A percentile compares a stretch with the other conserved stretches of the same genome.
Evolutionary conservation across 2,888 invertebrate genomes (phyloP).

Genomic region (Polietes domitor): DNA sequence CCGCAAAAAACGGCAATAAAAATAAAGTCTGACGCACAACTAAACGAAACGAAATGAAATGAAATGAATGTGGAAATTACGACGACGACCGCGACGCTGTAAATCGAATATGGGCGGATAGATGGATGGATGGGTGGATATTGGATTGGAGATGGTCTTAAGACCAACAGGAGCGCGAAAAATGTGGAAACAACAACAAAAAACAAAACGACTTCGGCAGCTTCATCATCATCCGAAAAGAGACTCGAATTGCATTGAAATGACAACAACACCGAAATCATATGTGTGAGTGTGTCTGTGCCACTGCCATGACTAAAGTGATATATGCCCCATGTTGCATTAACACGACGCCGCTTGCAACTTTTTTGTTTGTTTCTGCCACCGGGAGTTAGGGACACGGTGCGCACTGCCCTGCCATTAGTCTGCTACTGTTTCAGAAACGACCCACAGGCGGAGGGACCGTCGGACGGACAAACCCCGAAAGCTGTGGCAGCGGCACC

Average conservation of each 20-base stretch:
- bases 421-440: slow-evolving; percentile 6
- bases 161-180: background rate
- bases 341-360: slow-evolving; percentile 33
- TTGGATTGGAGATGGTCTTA: background rate
- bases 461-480: background rate
- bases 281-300: slow-evolving; percentile 52
- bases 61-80: background rate
- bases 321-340: slow-evolving; percentile 54
- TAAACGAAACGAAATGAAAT: background rate
- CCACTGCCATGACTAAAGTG: slow-evolving; percentile 62
- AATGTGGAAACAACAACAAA: too few species aligned
- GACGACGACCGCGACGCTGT: too few species aligned
- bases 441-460: background rate
- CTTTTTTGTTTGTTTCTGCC: slow-evolving; percentile 23
- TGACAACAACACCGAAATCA: slow-evolving; percentile 49
- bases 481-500: background rate
- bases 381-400: background rate
- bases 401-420: background rate
- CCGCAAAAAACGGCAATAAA: background rate
- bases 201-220: background rate
- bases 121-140: too few species aligned
- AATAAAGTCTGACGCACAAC: slow-evolving; percentile 1
- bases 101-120: background rate
- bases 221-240: background rate
- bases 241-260: background rate